Base-by-base conservation (phyloP, 1,140 invertebrate species). In the Hycleus phaleratus region DNA sequence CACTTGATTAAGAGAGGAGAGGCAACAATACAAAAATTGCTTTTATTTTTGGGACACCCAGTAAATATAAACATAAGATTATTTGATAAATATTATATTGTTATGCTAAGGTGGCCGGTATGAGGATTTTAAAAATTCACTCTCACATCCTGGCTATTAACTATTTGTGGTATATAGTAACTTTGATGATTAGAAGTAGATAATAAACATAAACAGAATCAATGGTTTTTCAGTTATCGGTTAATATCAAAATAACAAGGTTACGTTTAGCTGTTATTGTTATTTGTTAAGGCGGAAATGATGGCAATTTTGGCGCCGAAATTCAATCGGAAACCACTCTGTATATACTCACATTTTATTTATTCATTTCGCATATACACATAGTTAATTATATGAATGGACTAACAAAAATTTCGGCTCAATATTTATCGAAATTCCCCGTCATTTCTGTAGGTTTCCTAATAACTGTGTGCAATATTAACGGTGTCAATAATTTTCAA, bases 111-210 rank as follows among this genome's bases (percentile, higher is more conserved):
- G 60, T 69, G 65, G 66, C 65, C 62, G 56, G 61, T 18, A 18
- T 18, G 18, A 53, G 60, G 64, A 56, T 32, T 32, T 32, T 32
- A 4, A 32, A 32, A 32, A 32, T 32, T 32, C 60, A 53, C 60
- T 57, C 47, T 56, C 59, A 56, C 54, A 63, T 63, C 56, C 56
- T 66, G 63, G 63, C 68, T 63, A 65, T 68, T 32, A 32, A 73
- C 70, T 74, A 73, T 72, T 74, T 74, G 72, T 74, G 72, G 72
- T 74, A 74, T 73, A 74, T 74, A 74, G 72, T 73, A 73, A 73
- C 68, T 73, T 72, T 70, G 66, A 68, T 53, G 65, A 71, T 71
- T 74, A 74, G 72, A 70, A 63, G 70, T 73, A 73, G 70, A 71
- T 71, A 70, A 71, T 71, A 73, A 68, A 72, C 68, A 69, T 68